Base-by-base conservation (phyloP, 1,140 invertebrate species). In the Drosophila lini region DNA sequence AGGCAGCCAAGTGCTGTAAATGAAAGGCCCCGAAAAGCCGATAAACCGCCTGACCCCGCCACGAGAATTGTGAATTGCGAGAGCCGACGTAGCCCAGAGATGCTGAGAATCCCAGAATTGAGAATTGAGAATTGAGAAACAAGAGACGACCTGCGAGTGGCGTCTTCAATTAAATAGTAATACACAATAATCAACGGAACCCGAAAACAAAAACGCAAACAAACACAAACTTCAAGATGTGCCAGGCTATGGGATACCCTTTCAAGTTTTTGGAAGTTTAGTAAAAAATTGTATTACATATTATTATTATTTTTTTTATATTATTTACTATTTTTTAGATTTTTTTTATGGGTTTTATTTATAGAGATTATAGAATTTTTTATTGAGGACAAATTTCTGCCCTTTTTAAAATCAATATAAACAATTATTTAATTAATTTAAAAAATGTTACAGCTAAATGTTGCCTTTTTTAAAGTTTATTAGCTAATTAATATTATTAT, bases 81-180 rank as follows among this genome's bases (percentile, higher is more conserved):
- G 13, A 11, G 41, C 41, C 41, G 19, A 13, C 25, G 44, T 15
- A 25, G 13, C 7, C 7, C 44, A 1, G 13, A 7, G 22, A 19
- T 2, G 28, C 10, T 1, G 32, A 38, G 34, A 53, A 36, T 58
- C 36, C 15, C 15, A 16, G 36, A 19, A 19, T 19, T 19, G 19
- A 19, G 19, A 19, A 19, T 19, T 19, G 19, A 19, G 19, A 19
- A 19, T 19, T 19, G 19, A 19, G 19, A 19, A 19, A 28, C 55
- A n/a, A 36, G 32, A 22, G 16, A 15, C 52, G 16, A 15, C 52
- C 0, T 32, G 42, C 57, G 22, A 61, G 48, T 50, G 50, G 48
- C 69, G 56, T 57, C 82, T 81, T 88, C 82, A 82, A 86, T 86
- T 80, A 82, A 88, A 86, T 79, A 83, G 76, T 77, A 86, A 88